Conservation (phyloP, 1,140 invertebrate genomes). For the Eriosoma lanigerum region DNA sequence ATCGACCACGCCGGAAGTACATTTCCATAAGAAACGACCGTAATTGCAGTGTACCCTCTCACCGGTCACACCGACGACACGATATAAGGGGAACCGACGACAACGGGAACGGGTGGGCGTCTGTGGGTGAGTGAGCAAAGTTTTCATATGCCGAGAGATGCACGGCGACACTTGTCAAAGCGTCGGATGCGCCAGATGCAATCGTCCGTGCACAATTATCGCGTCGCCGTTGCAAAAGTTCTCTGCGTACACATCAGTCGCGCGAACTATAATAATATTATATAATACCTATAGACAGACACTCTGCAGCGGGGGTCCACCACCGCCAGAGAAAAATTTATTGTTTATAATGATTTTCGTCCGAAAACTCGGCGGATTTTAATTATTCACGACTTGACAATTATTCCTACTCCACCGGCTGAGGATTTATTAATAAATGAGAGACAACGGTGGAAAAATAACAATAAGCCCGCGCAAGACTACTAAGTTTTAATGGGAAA, state of each 20-base stretch:
- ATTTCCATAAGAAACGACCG: too few relatives aligned
- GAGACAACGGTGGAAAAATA: constrained; percentile 44
- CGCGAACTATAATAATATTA: background rate
- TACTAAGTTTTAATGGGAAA: constrained; percentile 48
- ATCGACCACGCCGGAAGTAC: too few relatives aligned
- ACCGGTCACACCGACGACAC: too few relatives aligned
- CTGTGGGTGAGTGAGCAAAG: constrained; percentile 19
- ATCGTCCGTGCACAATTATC: constrained; percentile 45
- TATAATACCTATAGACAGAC: background rate
- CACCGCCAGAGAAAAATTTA: constrained; percentile 33
- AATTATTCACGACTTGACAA: constrained; percentile 50
- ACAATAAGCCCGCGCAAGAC: constrained; percentile 38
- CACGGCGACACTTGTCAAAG: constrained; percentile 38
- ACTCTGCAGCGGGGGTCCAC: background rate
- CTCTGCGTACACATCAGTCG: too few relatives aligned
- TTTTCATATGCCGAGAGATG: constrained; percentile 15
- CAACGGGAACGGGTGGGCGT: background rate
- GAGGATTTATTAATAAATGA: constrained; percentile 48
- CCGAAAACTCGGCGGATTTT: constrained; percentile 48
- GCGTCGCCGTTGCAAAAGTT: background rate
- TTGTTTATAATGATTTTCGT: constrained; percentile 46
- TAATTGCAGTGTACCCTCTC: too few relatives aligned
- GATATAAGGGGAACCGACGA: background rate
- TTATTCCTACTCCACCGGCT: background rate
- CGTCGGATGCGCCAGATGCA: constrained; percentile 44